These are phyloP conservation scores for Mormyrus hasselquistii DNA, from an alignment of 2,797 vertebrate species.

Conservation along the genomic window DNA sequence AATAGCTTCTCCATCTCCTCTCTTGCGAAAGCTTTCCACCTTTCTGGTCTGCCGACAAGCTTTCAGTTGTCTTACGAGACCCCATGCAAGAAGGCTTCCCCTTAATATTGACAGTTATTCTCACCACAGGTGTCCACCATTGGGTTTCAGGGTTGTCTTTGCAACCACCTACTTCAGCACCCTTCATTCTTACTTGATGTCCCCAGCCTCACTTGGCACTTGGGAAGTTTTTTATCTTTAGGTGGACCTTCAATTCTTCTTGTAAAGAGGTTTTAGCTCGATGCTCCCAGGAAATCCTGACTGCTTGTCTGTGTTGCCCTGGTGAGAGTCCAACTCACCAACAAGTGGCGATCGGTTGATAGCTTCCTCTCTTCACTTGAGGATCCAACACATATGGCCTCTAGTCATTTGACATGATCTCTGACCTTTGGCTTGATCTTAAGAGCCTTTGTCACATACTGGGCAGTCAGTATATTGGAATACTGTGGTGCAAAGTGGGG, in stretches of 20 bases:
- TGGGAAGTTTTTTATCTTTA: neutral
- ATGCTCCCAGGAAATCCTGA: neutral
- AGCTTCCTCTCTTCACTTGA: neutral
- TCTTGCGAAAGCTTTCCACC: neutral
- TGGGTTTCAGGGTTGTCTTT: neutral
- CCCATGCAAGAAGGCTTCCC: neutral
- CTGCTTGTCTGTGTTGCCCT: neutral
- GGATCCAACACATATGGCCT: neutral
- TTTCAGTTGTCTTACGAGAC: neutral
- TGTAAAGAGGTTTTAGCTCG: neutral
- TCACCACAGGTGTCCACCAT: neutral
- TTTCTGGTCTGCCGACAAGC: neutral
- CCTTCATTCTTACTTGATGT: neutral
- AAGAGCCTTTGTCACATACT: neutral
- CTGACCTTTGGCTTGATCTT: neutral
- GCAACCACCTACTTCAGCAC: neutral
- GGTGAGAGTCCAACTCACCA: neutral
- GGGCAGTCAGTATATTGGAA: neutral
- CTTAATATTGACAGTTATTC: neutral
- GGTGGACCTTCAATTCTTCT: neutral
- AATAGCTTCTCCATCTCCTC: neutral
- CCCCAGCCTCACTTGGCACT: neutral
- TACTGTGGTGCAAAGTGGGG: neutral
- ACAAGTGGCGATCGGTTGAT: neutral
- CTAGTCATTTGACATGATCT: neutral